Percentiles rank a stretch among this genome's conserved stretches.
phyloP scores from a whole-genome alignment of 2,113 vertebrate species.

The Hyperopisus bebe region DNA sequence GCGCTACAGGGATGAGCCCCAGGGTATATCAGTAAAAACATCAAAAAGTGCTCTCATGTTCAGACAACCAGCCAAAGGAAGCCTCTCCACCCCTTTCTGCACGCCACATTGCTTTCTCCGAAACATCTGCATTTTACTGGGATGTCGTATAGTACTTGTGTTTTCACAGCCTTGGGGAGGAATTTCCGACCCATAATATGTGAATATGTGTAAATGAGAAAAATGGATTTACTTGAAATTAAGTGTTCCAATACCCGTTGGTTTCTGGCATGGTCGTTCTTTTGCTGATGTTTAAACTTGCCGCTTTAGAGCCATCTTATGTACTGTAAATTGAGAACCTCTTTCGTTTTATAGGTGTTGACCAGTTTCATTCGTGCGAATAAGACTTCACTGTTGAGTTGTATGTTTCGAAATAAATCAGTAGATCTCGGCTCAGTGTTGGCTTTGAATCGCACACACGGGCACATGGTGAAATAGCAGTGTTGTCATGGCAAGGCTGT shows the following conservation, averaged over 20 bases:
- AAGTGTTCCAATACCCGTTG: constrained; percentile 11
- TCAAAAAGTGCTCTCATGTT: constrained; percentile 10
- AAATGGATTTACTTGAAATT: constrained; percentile 22
- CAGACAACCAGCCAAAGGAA: constrained; percentile 12
- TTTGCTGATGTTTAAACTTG: constrained; percentile 10
- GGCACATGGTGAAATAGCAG: no score
- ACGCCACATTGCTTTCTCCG: not conserved
- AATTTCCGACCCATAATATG: not conserved
- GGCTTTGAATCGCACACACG: not conserved
- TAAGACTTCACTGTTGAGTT: constrained; percentile 20
- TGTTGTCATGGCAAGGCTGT: no score
- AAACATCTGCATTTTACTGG: not conserved
- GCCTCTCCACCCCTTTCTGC: not conserved
- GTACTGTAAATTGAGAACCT: constrained; percentile 19
- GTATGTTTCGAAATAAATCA: constrained; percentile 16
- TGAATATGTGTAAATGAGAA: constrained; percentile 19
- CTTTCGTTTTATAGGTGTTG: constrained; percentile 17
- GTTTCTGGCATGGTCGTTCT: constrained; percentile 3
- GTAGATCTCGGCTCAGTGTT: not conserved
- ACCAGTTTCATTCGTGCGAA: constrained; percentile 17
- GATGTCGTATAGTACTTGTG: constrained; percentile 10
- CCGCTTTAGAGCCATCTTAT: constrained; percentile 2
- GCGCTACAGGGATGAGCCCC: not conserved
- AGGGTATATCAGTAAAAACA: not conserved
- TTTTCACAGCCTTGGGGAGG: not conserved